Evolutionary conservation across 2,113 vertebrate genomes (phyloP).

Genomic region (Otocyon megalotis): DNA sequence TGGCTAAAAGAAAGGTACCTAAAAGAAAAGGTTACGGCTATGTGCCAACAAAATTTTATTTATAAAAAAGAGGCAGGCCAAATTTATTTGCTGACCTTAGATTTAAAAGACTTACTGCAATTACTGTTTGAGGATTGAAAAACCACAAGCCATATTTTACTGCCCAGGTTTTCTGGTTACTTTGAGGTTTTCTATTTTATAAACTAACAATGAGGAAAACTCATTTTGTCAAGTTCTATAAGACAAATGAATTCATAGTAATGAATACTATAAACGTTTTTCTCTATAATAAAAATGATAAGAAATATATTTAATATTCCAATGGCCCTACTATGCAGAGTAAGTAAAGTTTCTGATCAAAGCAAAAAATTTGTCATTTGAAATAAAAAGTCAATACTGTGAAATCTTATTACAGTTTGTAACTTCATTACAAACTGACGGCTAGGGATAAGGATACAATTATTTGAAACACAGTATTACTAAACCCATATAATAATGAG

Average conservation of each 20-base stretch:
- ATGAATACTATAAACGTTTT: neutral
- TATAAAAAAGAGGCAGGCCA: neutral
- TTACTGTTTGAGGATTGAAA: neutral
- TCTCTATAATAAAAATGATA: neutral
- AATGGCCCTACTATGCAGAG: neutral
- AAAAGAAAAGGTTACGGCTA: neutral
- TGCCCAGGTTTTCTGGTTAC: neutral
- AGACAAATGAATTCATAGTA: slow-evolving; percentile 36
- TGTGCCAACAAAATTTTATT: slow-evolving; percentile 5
- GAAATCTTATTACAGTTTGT: neutral
- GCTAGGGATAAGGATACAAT: neutral
- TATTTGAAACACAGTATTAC: slow-evolving; percentile 8
- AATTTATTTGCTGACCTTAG: neutral
- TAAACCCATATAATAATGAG: slow-evolving; percentile 6
- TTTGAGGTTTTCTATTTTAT: neutral
- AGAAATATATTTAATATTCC: neutral
- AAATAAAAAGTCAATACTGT: neutral
- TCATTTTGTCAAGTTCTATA: neutral
- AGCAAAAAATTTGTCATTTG: neutral
- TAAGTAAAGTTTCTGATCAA: neutral
- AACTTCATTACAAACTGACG: neutral
- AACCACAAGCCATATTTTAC: neutral
- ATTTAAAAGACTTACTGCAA: slow-evolving; percentile 23
- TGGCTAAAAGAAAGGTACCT: neutral
- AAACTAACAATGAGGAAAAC: neutral